These are phyloP conservation scores for Pelecanus crispus DNA, from an alignment of 2,113 vertebrate species.

Conservation along the genomic window DNA sequence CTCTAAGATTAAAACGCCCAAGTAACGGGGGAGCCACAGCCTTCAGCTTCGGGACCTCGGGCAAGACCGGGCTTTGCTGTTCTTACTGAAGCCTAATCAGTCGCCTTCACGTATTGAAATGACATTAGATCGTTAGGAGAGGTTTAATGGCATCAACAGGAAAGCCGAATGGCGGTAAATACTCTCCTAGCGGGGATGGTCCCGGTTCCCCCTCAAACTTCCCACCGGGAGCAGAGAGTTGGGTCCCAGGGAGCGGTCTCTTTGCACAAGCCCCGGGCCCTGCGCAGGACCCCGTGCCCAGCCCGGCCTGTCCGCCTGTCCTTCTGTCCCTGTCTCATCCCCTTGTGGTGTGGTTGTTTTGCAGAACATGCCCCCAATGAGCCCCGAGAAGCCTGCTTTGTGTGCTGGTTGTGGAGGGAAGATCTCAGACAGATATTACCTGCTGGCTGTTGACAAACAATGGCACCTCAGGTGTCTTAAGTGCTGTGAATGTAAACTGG, in stretches of 20 bases:
- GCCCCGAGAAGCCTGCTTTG: constrained; percentile 96
- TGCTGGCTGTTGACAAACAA: constrained; percentile 98
- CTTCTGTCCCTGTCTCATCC: background rate
- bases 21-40: background rate
- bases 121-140: background rate
- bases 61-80: background rate
- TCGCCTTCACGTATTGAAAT: background rate
- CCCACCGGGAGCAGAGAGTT: background rate
- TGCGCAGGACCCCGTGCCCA: background rate
- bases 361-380: constrained; percentile 94
- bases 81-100: background rate
- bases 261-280: background rate
- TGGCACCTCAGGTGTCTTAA: constrained; percentile 98
- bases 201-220: background rate
- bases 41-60: background rate
- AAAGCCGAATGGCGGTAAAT: background rate
- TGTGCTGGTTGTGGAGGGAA: constrained; percentile 97
- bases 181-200: background rate
- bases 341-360: constrained; percentile 54
- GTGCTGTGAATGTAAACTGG: constrained; percentile 99
- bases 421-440: constrained; percentile 98
- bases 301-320: background rate
- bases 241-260: background rate
- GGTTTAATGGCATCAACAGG: background rate
- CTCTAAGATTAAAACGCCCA: background rate